Evolutionary conservation across 2,113 vertebrate species (phyloP), one percentile per base, ranked within the genome.

Genomic region (Acanthochromis polyacanthus): DNA sequence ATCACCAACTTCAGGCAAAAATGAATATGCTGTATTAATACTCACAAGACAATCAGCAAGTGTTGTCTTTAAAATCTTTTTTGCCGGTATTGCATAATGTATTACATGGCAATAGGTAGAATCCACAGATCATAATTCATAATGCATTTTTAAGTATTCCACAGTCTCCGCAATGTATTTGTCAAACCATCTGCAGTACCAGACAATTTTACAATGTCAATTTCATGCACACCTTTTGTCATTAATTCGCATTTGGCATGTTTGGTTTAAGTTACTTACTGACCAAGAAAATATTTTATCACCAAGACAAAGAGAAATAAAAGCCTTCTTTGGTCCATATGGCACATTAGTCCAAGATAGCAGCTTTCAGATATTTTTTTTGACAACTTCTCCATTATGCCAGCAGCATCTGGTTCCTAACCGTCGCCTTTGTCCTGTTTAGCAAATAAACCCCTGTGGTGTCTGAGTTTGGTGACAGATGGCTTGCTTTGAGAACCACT

Each of bases 391-490:
- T 75, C 28, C 48, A 78, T 72, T 79, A 71, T 71, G 20, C 65
- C 36, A 17, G 63, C 58, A 85, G 81, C 84, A 87, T 91, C 86
- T 90, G 88, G 57, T 53, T 67, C 63, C 59, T 28, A 82, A 81
- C 66, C 64, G 60, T 86, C 23, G 48, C 67, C 52, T 85, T 87
- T 87, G 77, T 87, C 82, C 72, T 78, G 75, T 78, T 80, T 50
- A 75, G 58, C 65, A 83, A 76, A 71, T 32, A 81, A 67, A 45
- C 59, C 71, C 82, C 75, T 78, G 80, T 59, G 15, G 80, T 71
- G 68, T 58, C 30, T 17, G 67, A 53, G 25, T 84, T 79, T 74
- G 56, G 61, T 74, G 78, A 87, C 88, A 90, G 88, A 88, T 91
- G 88, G 88, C 67, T 88, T 0, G 3, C 65, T 85, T 64, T 85